phyloP scores from a whole-genome alignment of 2,113 vertebrate genomes.

The Turdus rufiventris region DNA sequence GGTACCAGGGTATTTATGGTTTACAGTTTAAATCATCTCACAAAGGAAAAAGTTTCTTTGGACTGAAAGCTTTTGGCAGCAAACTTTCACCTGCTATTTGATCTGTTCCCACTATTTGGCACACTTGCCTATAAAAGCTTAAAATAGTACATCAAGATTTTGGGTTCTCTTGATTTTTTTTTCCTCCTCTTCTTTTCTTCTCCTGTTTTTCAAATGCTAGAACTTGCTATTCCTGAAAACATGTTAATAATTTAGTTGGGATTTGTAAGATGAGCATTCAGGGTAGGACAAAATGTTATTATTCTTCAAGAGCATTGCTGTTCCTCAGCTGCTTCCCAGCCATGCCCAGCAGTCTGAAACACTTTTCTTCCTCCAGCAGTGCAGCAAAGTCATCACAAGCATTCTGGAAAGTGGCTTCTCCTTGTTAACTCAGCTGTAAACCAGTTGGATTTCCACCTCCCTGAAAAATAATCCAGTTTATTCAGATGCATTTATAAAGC shows the following conservation, averaged over 20 bases:
- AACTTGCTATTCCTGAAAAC: not conserved
- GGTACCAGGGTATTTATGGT: constrained; percentile 54
- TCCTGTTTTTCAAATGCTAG: not conserved
- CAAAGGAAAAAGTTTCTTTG: constrained; percentile 56
- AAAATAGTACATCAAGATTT: constrained; percentile 36
- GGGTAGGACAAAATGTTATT: not conserved
- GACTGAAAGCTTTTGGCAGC: constrained; percentile 42
- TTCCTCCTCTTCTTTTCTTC: not conserved
- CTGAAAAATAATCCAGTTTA: constrained; percentile 36
- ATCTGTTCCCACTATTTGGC: constrained; percentile 41
- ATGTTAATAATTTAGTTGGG: not conserved
- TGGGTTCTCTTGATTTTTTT: not conserved
- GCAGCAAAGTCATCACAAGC: not conserved
- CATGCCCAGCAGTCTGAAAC: not conserved
- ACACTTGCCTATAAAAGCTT: constrained; percentile 1
- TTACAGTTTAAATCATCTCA: constrained; percentile 58
- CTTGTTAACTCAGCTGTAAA: constrained; percentile 41
- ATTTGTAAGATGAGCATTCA: not conserved
- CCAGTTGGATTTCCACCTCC: constrained; percentile 18
- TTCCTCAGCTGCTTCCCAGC: not conserved
- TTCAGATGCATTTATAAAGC: constrained; percentile 59
- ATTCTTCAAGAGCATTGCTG: not conserved
- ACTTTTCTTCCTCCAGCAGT: not conserved
- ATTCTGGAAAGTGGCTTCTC: not conserved
- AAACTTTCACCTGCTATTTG: constrained; percentile 54